Base-by-base conservation (phyloP, 2,888 invertebrate genomes). In the Linnaemya tessellans region DNA sequence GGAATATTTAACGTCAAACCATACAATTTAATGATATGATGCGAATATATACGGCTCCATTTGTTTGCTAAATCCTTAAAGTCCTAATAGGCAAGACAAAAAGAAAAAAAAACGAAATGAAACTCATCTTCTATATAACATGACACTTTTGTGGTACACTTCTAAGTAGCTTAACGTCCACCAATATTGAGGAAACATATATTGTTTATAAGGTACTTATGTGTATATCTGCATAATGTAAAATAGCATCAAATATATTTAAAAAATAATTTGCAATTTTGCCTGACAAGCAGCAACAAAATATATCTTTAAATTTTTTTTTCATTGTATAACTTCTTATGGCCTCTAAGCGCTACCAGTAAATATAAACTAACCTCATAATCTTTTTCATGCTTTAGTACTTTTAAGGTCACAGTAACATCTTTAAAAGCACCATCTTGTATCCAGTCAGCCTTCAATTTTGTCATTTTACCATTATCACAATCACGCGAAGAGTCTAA, bases 11-110 rank as follows among this genome's bases (percentile, higher is more conserved):
- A 93, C 0, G 97, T 96, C 46, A 97, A 93, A 0, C 97, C 98
- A 89, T 96, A 96, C 75, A 97, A 91, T 86, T 96, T 94, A 0
- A 97, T 95, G 89, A 97, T 94, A 5, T 96, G 95, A 77, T 95
- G 95, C 1, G 96, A 96, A 90, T 96, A 95, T 87, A 97, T 94
- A 88, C 96, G 95, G 60, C 96, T 95, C 96, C 97, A 97, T 87
- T 95, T 95, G 54, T 96, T 95, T 0, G 96, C 95, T 87, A 97
- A 92, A 88, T 96, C 95, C 82, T 97, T 94, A 91, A 97, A 97
- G 88, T 96, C 96, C 95, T 96, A 92, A 64, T 22, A 58, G 70
- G 18, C 0, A 22, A 58, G 7, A 25, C 18, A 38, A 20, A 35
- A 78, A 51, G 25, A 41, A 51, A 8, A n/a, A 0, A 51, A 51